Evolutionary conservation across 2,113 vertebrate genomes (phyloP).

Genomic region (Callionymus lyra): DNA sequence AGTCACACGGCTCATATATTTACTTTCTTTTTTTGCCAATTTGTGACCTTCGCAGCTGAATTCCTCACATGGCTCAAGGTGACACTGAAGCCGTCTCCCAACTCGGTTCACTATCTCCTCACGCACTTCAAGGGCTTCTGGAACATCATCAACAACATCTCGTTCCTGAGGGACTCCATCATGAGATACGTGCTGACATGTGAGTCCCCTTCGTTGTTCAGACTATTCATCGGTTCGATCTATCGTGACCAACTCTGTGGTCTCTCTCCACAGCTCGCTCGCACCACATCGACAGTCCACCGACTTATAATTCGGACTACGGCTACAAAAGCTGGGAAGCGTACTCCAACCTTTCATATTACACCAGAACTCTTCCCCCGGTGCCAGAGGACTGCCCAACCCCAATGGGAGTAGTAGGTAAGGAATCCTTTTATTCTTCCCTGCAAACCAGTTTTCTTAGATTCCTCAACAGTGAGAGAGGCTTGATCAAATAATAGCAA

Average conservation of each 20-base stretch:
- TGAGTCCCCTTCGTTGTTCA: slow-evolving; percentile 68
- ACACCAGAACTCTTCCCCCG: slow-evolving; percentile 82
- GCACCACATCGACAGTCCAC: slow-evolving; percentile 88
- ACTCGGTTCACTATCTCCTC: slow-evolving; percentile 88
- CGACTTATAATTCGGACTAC: slow-evolving; percentile 85
- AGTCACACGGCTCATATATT: too few relatives aligned
- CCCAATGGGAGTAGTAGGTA: slow-evolving; percentile 91
- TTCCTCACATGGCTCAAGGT: slow-evolving; percentile 80
- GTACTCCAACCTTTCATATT: slow-evolving; percentile 90
- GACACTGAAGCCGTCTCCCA: slow-evolving; percentile 77
- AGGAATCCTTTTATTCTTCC: slow-evolving; percentile 25
- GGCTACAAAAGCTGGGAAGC: slow-evolving; percentile 91
- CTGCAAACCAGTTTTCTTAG: slow-evolving; percentile 62
- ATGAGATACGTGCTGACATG: slow-evolving; percentile 93
- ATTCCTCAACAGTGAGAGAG: slow-evolving; percentile 47
- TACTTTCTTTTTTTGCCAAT: too few relatives aligned
- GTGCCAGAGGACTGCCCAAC: slow-evolving; percentile 86
- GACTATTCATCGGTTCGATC: not conserved
- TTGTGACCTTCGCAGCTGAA: slow-evolving; percentile 68
- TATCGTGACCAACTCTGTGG: not conserved
- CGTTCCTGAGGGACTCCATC: slow-evolving; percentile 77
- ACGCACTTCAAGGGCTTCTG: slow-evolving; percentile 87
- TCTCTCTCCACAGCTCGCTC: slow-evolving; percentile 72
- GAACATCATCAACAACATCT: slow-evolving; percentile 88
- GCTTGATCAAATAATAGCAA: slow-evolving; percentile 27